Base-by-base conservation (phyloP, 2,888 invertebrate genomes). In the Drosophila incognita region DNA sequence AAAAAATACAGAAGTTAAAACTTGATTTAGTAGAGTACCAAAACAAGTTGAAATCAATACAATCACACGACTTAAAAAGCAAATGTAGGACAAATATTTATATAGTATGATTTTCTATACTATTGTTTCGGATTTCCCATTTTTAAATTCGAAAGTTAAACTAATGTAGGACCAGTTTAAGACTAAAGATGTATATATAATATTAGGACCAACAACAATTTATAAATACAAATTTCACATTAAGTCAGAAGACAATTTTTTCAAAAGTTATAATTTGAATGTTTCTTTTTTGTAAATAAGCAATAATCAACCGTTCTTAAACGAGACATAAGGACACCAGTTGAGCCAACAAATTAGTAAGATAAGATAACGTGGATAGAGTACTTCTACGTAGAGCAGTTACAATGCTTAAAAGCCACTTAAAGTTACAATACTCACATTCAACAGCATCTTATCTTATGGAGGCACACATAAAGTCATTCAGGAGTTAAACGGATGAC, bases 401-500 rank as follows among this genome's bases (percentile, higher is more conserved):
- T 27, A n/a, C 38, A 40, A 40, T 48, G 13, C 33, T 35, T 42
- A 27, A 49, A 33, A n/a, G 29, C 15, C 18, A 49, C 62, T 64
- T 36, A 53, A 68, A 59, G 56, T 57, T 58, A 46, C 64, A 53
- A 61, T 38, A 21, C 33, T 49, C 24, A 29, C 27, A 66, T 66
- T 15, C 38, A 46, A 57, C 40, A 62, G 48, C 33, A 57, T 27
- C 33, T 62, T 69, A 60, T 81, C 69, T 63, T 36, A 48, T 38
- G 48, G 13, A 48, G 15, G 48, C 52, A 46, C 56, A 49, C 38
- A 35, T 31, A 31, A 74, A 56, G n/a, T 38, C 36, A 11, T 46
- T 58, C 11, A 13, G 40, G 2, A 57, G 57, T 68, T 69, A 54
- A 67, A 62, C 57, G 38, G 69, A 29, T 59, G 71, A 18, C 27